phyloP scores from a whole-genome alignment of 2,113 vertebrate species.

The Passer domesticus region DNA sequence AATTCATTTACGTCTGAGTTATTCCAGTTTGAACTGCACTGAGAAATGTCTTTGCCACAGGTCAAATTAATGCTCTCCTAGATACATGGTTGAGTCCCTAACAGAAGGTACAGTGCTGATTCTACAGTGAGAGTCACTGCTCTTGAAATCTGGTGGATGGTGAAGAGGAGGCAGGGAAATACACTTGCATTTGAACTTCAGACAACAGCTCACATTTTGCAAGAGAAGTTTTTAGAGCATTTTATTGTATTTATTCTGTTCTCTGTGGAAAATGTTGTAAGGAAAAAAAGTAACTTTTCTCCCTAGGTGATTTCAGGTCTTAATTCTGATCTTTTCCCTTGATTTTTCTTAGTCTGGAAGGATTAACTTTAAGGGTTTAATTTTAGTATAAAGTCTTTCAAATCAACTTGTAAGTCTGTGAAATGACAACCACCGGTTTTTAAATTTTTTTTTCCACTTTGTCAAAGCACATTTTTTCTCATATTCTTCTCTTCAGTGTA shows the following conservation, averaged over 20 bases:
- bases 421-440: not conserved
- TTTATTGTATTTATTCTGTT: not conserved
- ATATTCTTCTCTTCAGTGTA: not conserved
- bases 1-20: conserved; percentile 3
- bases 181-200: not conserved
- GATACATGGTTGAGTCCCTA: not conserved
- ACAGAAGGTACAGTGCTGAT: not conserved
- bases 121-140: not conserved
- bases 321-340: not conserved
- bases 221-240: not conserved
- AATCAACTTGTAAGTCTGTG: not conserved
- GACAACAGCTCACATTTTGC: not conserved
- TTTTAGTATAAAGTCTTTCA: not conserved
- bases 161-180: not conserved
- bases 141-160: not conserved
- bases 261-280: not conserved
- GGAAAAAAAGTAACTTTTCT: not conserved
- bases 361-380: not conserved
- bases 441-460: not conserved
- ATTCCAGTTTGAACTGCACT: not conserved
- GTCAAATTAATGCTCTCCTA: not conserved
- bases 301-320: not conserved
- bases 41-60: not conserved
- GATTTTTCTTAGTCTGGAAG: not conserved
- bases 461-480: not conserved